Conservation (phyloP, 2,797 vertebrate genomes). For the Erpetoichthys calabaricus region DNA sequence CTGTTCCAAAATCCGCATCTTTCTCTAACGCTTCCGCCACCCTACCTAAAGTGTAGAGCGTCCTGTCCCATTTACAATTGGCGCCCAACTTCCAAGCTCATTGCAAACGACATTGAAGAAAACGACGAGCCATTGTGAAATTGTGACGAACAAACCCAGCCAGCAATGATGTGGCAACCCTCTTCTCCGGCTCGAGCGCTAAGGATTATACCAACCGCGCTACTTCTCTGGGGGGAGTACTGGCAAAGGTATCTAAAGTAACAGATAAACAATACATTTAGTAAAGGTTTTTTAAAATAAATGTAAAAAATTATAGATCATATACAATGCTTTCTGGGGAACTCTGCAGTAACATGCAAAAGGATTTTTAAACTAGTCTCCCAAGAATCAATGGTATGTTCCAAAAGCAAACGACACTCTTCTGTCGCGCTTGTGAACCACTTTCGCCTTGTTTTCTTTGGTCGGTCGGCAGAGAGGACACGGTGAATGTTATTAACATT, state of each 20-base stretch:
- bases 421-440: no score
- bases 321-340: no score
- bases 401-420: no score
- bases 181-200: constrained; percentile 35
- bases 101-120: constrained; percentile 8
- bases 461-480: no score
- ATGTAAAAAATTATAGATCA: background rate
- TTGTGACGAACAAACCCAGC: constrained; percentile 12
- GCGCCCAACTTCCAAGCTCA: background rate
- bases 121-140: constrained; percentile 6
- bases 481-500: no score
- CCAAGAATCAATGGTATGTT: no score
- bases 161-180: constrained; percentile 24
- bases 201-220: constrained; percentile 28
- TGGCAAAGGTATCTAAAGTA: background rate
- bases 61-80: background rate
- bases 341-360: no score
- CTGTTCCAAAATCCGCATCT: background rate
- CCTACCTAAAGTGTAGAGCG: background rate
- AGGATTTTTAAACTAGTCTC: no score
- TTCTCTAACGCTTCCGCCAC: constrained; percentile 1
- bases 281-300: background rate
- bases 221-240: constrained; percentile 4
- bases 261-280: background rate
- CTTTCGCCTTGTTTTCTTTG: no score